These are phyloP conservation scores for Salminus brasiliensis DNA, from an alignment of 2,113 vertebrate species.

Conservation along the genomic window DNA sequence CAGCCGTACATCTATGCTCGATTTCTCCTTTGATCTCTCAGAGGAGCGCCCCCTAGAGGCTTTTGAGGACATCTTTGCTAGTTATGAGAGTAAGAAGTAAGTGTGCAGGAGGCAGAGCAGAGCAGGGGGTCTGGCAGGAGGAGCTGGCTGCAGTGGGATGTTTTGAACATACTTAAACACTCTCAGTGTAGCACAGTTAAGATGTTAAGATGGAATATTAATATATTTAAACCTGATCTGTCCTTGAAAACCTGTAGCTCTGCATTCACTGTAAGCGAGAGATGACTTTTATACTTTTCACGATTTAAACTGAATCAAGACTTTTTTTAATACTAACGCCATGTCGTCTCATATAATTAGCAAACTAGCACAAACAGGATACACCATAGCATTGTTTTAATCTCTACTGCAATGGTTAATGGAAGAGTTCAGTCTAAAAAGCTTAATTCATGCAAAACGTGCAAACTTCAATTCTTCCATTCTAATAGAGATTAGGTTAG, in stretches of 20 bases:
- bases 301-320: no score
- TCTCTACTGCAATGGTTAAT: neutral
- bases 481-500: neutral
- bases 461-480: no score
- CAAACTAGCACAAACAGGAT: no score
- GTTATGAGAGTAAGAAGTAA: conserved; percentile 98
- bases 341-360: no score
- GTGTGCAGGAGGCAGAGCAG: conserved; percentile 73
- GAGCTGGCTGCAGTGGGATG: conserved; percentile 45
- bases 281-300: no score
- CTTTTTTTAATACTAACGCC: no score
- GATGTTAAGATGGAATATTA: no score
- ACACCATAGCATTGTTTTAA: neutral
- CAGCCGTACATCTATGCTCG: conserved; percentile 93
- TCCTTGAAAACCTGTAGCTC: no score
- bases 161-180: no score
- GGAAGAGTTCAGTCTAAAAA: neutral
- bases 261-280: no score
- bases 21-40: conserved; percentile 98
- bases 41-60: conserved; percentile 94
- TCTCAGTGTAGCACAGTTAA: neutral
- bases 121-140: conserved; percentile 66
- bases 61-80: conserved; percentile 98
- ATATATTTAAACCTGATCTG: no score
- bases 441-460: no score